Percentiles rank a stretch among this genome's conserved stretches.
Conservation (phyloP, 2,888 invertebrate species). For the Clivina fossor region DNA sequence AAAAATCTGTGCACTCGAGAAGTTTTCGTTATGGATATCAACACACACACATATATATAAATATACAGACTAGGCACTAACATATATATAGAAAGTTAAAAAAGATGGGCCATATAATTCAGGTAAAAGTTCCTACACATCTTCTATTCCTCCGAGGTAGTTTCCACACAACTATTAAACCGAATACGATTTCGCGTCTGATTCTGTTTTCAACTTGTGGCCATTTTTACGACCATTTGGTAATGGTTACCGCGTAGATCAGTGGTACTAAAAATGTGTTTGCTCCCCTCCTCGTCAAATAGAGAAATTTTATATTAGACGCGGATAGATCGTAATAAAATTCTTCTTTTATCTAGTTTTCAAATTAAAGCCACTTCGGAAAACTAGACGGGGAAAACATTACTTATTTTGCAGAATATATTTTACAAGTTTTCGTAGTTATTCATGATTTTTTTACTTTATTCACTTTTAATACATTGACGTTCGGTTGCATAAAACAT, state of each 20-base stretch:
- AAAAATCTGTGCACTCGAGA: too few species aligned
- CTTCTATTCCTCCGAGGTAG: constrained; percentile 34
- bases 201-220: constrained; percentile 40
- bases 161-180: constrained; percentile 39
- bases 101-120: too few species aligned
- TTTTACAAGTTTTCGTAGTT: constrained; percentile 1
- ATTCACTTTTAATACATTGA: too few species aligned
- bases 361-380: constrained; percentile 38
- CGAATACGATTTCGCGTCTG: constrained; percentile 20
- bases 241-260: constrained; percentile 41
- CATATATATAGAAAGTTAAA: too few species aligned
- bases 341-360: constrained; percentile 42
- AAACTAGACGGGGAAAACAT: constrained; percentile 1
- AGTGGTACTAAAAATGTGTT: constrained; percentile 43
- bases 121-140: too few species aligned
- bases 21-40: too few species aligned
- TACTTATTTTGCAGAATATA: background rate
- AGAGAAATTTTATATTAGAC: constrained; percentile 39
- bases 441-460: too few species aligned
- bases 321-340: constrained; percentile 40
- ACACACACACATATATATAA: too few species aligned
- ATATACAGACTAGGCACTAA: too few species aligned
- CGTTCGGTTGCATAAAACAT: too few species aligned
- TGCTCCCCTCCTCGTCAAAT: constrained; percentile 41
- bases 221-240: constrained; percentile 43